These are phyloP conservation scores for Alectura lathami DNA, from an alignment of 2,113 vertebrate species.

Conservation along the genomic window DNA sequence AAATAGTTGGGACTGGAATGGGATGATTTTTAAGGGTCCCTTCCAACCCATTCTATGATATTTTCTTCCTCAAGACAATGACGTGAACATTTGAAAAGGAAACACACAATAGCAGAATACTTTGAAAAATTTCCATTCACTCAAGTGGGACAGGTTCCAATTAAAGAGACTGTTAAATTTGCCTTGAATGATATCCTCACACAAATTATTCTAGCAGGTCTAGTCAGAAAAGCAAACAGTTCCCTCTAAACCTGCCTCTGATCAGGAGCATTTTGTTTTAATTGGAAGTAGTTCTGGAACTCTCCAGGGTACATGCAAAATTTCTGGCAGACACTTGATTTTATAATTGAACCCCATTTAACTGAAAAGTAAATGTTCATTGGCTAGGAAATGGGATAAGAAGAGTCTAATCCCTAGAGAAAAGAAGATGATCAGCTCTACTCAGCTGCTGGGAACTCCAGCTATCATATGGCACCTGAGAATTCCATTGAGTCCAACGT, in stretches of 20 bases:
- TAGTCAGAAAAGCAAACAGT: conserved; percentile 14
- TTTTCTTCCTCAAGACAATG: not conserved
- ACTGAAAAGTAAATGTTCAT: conserved; percentile 57
- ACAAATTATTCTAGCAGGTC: not conserved
- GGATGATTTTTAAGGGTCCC: not conserved
- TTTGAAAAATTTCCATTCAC: not conserved
- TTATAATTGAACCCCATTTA: conserved; percentile 59
- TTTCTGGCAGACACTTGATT: conserved; percentile 44
- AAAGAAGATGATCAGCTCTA: not conserved
- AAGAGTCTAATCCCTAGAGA: conserved; percentile 38
- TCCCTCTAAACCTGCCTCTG: not conserved
- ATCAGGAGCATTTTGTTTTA: conserved; percentile 21
- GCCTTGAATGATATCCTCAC: not conserved
- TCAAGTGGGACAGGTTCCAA: not conserved
- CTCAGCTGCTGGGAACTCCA: conserved; percentile 22
- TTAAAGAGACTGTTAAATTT: not conserved
- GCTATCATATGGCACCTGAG: conserved; percentile 11
- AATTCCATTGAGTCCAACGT: conserved; percentile 28
- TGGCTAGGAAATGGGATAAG: conserved; percentile 53
- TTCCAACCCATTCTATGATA: not conserved
- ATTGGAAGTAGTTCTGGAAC: conserved; percentile 7
- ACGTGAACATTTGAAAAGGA: not conserved
- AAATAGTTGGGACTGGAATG: not conserved
- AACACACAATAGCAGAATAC: not conserved
- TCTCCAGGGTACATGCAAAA: not conserved